Evolutionary conservation across 2,797 vertebrate species (phyloP).

Genomic region (Novumbra hubbsi): DNA sequence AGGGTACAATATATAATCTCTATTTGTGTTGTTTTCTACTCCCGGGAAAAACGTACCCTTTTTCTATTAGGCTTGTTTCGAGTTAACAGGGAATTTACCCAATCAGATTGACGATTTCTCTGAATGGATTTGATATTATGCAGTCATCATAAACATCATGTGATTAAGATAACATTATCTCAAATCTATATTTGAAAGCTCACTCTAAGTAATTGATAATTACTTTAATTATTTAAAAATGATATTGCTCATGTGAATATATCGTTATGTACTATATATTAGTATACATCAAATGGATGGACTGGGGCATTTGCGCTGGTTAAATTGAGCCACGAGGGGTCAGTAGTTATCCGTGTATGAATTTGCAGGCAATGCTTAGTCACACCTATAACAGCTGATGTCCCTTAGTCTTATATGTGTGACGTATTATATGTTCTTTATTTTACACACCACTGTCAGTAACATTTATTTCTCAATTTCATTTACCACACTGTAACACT

Average conservation of each 20-base stretch:
- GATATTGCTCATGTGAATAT: too few relatives aligned
- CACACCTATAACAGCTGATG: background rate
- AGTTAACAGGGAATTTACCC: too few relatives aligned
- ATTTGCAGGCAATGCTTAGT: background rate
- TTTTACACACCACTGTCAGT: background rate
- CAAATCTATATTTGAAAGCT: background rate
- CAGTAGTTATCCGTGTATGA: slow-evolving; percentile 51
- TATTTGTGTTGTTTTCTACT: too few relatives aligned
- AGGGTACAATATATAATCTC: too few relatives aligned
- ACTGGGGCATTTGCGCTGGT: background rate
- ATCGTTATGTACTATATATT: too few relatives aligned
- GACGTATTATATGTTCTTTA: background rate
- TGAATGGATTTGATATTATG: too few relatives aligned
- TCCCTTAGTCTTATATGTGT: background rate
- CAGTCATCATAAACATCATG: too few relatives aligned
- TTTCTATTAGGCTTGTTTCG: too few relatives aligned
- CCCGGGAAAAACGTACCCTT: too few relatives aligned
- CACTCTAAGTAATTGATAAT: background rate
- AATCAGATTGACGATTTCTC: too few relatives aligned
- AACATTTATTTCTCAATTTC: background rate
- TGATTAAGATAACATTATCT: too few relatives aligned
- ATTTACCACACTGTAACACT: background rate
- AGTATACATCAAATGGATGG: background rate
- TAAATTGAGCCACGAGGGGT: slow-evolving; percentile 60
- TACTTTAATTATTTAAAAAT: too few relatives aligned